Base-by-base conservation (phyloP, 2,797 vertebrate species). In the Alcedo quadribrachys region DNA sequence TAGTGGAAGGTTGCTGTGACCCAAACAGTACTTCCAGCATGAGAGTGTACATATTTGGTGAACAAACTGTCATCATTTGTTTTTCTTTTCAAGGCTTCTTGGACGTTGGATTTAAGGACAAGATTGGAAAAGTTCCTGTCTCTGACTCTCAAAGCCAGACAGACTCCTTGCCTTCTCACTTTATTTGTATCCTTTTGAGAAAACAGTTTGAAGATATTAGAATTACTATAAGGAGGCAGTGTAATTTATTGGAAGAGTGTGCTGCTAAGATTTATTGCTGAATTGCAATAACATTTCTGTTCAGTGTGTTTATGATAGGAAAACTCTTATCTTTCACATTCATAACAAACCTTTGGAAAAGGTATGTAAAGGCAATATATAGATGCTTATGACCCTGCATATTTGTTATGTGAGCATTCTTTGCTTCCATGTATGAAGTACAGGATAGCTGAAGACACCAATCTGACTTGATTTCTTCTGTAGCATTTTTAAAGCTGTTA, bases 141-240 rank as follows among this genome's bases (percentile, higher is more conserved):
- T 61, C 74, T 97, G 63, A 97, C 97, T 67, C 96, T 99, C 69
- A 99, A 98, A 97, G 97, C 97, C 28, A 98, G 95, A 70, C 98
- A 96, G 90, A 96, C 90, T 3, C 99, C 99, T 11, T 98, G 97
- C 92, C 98, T 99, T 87, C 96, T 99, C 67, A 97, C 95, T 78
- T 97, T 99, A 97, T 99, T 98, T 92, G 99, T 99, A 99, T 99
- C 99, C 98, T 99, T 99, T 94, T 37, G 12, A 81, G 70, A 69
- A 85, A 43, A 82, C 14, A 32, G 30, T 92, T 33, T 21, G 33
- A 80, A 86, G 61, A 55, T 88, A 9, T 40, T 30, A 32, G 42
- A 50, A n/a, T 42, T 70, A 60, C 12, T 48, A 4, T 77, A 68
- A 88, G 54, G 78, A 53, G 48, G 18, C 45, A 35, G 15, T 66